Evolutionary conservation across 2,888 invertebrate species (phyloP), one percentile per base, ranked within the genome.

Genomic region (Leptura quadrifasciata): DNA sequence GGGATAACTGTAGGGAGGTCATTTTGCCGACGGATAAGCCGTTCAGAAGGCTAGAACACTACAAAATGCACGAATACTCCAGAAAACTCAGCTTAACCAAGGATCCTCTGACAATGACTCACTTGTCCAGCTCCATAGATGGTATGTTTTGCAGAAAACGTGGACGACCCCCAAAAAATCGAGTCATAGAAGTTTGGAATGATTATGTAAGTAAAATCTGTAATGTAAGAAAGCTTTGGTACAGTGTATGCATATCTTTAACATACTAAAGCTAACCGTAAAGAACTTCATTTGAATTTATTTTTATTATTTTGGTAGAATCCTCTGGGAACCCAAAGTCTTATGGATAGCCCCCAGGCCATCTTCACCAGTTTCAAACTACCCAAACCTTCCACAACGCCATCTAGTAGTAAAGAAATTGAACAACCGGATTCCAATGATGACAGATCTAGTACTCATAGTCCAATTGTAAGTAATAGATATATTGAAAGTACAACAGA

Each of bases 161-260:
- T 35, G 98, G 98, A 60, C 92, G 98, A 77, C 98, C 98, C n/a
- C 98, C 98, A 15, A 98, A 98, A 90, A 98, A 98, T 88, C 93
- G 97, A 0, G 95, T 97, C 15, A 96, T 97, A 55, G 97, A 97
- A 92, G 96, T 96, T 78, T 96, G 96, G 94, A 95, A 94, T 82
- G 95, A 94, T 85, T 95, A 94, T 87, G 94, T 94, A 90, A 93
- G 93, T 91, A 60, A 9, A 31, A 52, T 24, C n/a, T 31, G 27
- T 8, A 27, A 8, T 27, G 27, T 27, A 27, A 5, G 27, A 27
- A 8, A 27, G 27, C 27, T 27, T 27, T 27, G 8, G 27, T 27
- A 27, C 10, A 35, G 35, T 35, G 35, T 35, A 35, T 35, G 39
- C 4, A 31, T 5, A 0, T 0, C 12, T 39, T 15, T 15, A 39